Conservation (phyloP, 2,113 vertebrate genomes). For the Pygoscelis antarcticus region DNA sequence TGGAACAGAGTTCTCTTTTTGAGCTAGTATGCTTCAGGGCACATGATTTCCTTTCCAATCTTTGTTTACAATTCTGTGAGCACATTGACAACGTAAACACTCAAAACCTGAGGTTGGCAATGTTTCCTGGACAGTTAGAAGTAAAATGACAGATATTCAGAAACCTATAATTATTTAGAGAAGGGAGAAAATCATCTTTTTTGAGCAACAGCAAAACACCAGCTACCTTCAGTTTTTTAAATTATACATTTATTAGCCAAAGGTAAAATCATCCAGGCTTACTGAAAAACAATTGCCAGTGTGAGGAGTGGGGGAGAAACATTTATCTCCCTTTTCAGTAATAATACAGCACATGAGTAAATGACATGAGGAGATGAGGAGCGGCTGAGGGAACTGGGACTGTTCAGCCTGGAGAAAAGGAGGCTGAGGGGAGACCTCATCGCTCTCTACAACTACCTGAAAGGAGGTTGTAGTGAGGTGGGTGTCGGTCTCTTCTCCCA, state of each 20-base stretch:
- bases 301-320: rapidly evolving
- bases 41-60: neutral
- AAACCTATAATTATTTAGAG: neutral
- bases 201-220: neutral
- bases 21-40: neutral
- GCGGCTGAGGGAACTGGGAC: too few species aligned
- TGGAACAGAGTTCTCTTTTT: neutral
- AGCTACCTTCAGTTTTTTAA: neutral
- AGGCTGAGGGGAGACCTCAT: too few species aligned
- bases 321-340: neutral
- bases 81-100: neutral
- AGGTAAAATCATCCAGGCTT: neutral
- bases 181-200: neutral
- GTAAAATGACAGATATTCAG: neutral
- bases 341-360: neutral
- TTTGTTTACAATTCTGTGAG: neutral
- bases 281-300: neutral
- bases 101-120: neutral
- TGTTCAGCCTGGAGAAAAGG: too few species aligned
- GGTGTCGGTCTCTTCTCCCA: too few species aligned
- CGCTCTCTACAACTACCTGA: too few species aligned
- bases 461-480: too few species aligned
- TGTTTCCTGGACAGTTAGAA: neutral
- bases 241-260: neutral
- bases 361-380: too few species aligned